These are phyloP conservation scores for Rhimphoctona megacephalus DNA, from an alignment of 2,888 invertebrate species.

Conservation along the genomic window DNA sequence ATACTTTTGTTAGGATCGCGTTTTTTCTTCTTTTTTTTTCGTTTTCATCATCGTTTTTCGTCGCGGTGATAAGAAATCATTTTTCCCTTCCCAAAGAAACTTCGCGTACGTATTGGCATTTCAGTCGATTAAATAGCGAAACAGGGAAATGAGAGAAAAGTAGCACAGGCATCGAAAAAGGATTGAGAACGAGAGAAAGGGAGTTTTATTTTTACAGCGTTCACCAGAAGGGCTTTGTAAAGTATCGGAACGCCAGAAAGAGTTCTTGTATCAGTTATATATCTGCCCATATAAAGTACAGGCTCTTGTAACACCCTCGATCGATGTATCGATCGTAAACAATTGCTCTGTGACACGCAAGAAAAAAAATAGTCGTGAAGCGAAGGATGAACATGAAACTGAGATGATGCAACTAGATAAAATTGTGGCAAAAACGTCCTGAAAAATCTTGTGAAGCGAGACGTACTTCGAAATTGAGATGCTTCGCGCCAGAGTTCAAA, in stretches of 20 bases:
- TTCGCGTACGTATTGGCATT: constrained; percentile 2
- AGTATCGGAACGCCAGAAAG: not conserved
- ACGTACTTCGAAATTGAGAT: too few species aligned
- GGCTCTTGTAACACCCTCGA: not conserved
- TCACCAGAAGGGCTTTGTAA: not conserved
- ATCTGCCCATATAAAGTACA: not conserved
- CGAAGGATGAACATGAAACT: not conserved
- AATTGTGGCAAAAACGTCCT: too few species aligned
- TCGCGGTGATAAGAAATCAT: not conserved
- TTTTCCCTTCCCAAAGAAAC: not conserved
- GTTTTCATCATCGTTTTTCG: not conserved
- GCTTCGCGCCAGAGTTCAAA: too few species aligned
- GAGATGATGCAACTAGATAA: not conserved
- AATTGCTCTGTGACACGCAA: not conserved
- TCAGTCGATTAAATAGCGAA: constrained; percentile 9
- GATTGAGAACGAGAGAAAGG: not conserved
- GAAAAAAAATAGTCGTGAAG: not conserved
- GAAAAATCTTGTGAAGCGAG: too few species aligned
- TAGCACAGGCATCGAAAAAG: not conserved
- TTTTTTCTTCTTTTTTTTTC: not conserved
- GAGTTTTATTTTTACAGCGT: not conserved
- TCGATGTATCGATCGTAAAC: not conserved
- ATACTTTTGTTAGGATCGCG: not conserved
- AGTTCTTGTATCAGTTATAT: not conserved
- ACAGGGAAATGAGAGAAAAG: not conserved